A percentile compares a stretch with the other conserved stretches of the same genome.
phyloP scores from a whole-genome alignment of 1,140 invertebrate genomes.

The Lepidurus couesii region DNA sequence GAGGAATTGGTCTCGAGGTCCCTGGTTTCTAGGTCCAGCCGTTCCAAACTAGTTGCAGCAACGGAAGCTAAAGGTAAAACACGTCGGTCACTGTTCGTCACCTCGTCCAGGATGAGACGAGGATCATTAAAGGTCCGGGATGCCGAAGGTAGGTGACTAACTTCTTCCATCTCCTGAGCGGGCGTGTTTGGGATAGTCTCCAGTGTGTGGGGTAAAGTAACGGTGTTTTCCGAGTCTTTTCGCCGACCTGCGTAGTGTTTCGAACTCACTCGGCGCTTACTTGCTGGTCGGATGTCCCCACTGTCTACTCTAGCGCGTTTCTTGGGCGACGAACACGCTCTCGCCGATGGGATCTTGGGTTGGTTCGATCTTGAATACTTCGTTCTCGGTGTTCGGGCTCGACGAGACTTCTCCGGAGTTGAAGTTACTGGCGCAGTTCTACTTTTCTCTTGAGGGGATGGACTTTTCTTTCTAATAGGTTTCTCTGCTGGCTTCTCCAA shows the following conservation, averaged over 20 bases:
- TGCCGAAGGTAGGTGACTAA: too few species aligned
- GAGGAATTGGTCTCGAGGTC: not conserved
- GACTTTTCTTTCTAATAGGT: too few species aligned
- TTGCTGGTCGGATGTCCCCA: not conserved
- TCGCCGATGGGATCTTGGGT: not conserved
- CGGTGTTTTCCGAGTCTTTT: not conserved
- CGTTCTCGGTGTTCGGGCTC: not conserved
- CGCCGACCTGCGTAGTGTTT: not conserved
- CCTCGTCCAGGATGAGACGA: too few species aligned
- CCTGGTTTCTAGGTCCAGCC: not conserved
- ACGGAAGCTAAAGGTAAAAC: too few species aligned
- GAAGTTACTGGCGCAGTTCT: not conserved
- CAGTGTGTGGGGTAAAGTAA: not conserved
- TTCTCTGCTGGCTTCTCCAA: too few species aligned
- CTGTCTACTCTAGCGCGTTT: not conserved
- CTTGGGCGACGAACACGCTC: not conserved
- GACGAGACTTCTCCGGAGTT: not conserved
- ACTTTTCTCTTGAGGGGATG: too few species aligned
- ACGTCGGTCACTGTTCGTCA: too few species aligned
- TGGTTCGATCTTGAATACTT: not conserved
- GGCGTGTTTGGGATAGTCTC: not conserved
- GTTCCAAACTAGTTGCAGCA: too few species aligned
- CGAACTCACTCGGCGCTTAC: not conserved
- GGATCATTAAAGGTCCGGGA: too few species aligned
- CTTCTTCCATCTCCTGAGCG: not conserved